Percentiles rank a stretch among this genome's conserved stretches.
Conservation (phyloP, 2,797 vertebrate species). For the Caiman crocodilus region DNA sequence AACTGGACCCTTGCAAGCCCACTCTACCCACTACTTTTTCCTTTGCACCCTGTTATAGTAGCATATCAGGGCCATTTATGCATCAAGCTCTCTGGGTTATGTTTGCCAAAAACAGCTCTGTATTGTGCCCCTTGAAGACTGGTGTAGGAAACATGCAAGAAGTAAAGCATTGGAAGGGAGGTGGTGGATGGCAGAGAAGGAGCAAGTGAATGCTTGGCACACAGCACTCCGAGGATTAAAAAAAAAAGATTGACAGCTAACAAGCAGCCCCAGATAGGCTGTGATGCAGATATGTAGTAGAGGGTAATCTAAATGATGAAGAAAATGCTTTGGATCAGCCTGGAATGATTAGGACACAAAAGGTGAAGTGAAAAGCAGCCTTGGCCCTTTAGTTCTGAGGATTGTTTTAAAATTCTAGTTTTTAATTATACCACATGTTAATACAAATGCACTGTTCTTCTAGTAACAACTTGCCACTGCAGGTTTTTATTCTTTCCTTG, state of each 20-base stretch:
- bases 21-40: background rate
- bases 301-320: background rate
- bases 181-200: background rate
- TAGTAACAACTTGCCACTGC: background rate
- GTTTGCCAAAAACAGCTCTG: background rate
- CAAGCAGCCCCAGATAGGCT: background rate
- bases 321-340: background rate
- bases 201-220: background rate
- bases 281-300: background rate
- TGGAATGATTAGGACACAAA: background rate
- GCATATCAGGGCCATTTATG: fast-evolving
- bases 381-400: background rate
- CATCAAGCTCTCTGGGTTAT: background rate
- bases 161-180: background rate
- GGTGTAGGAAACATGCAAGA: background rate
- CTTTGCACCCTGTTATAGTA: background rate
- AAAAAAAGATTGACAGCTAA: too few species aligned
- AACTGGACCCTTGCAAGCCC: background rate
- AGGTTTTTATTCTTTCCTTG: background rate
- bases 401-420: background rate
- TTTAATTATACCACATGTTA: background rate
- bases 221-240: background rate
- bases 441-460: background rate
- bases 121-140: background rate
- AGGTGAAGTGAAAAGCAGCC: background rate